Conservation (phyloP, 2,888 invertebrate genomes). For the Bhutanitis thaidina region DNA sequence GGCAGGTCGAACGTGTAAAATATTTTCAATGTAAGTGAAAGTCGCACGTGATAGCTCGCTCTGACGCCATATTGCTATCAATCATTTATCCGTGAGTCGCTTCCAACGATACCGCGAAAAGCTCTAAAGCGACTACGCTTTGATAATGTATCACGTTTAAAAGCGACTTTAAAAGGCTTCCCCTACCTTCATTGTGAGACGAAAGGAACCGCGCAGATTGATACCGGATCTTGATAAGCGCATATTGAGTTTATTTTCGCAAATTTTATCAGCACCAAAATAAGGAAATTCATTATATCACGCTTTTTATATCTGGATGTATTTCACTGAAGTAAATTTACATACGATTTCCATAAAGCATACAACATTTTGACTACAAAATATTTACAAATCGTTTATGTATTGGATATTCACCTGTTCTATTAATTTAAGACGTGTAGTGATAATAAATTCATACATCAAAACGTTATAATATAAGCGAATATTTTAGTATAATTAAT, state of each 20-base stretch:
- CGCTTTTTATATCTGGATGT: slow-evolving; percentile 23
- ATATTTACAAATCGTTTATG: too few relatives aligned
- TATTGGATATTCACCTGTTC: too few relatives aligned
- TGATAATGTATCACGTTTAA: slow-evolving; percentile 74
- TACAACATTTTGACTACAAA: too few relatives aligned
- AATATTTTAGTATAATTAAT: too few relatives aligned
- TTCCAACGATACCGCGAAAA: slow-evolving; percentile 64
- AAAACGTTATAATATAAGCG: too few relatives aligned
- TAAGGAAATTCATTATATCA: slow-evolving; percentile 29
- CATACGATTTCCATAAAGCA: not conserved
- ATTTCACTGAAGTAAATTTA: slow-evolving; percentile 22
- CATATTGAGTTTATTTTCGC: slow-evolving; percentile 54
- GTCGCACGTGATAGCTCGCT: slow-evolving; percentile 54
- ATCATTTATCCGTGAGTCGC: slow-evolving; percentile 70
- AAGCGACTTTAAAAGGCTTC: slow-evolving; percentile 64
- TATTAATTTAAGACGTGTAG: too few relatives aligned
- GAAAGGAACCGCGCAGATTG: slow-evolving; percentile 61
- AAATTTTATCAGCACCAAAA: slow-evolving; percentile 36
- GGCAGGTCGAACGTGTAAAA: slow-evolving; percentile 34
- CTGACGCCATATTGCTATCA: slow-evolving; percentile 57
- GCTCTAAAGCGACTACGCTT: slow-evolving; percentile 68
- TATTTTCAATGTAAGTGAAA: slow-evolving; percentile 66
- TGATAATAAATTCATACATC: too few relatives aligned
- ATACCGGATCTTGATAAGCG: slow-evolving; percentile 59
- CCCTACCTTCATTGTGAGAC: slow-evolving; percentile 48